These are phyloP conservation scores for Grus americana DNA, from an alignment of 2,113 vertebrate genomes.

Conservation along the genomic window DNA sequence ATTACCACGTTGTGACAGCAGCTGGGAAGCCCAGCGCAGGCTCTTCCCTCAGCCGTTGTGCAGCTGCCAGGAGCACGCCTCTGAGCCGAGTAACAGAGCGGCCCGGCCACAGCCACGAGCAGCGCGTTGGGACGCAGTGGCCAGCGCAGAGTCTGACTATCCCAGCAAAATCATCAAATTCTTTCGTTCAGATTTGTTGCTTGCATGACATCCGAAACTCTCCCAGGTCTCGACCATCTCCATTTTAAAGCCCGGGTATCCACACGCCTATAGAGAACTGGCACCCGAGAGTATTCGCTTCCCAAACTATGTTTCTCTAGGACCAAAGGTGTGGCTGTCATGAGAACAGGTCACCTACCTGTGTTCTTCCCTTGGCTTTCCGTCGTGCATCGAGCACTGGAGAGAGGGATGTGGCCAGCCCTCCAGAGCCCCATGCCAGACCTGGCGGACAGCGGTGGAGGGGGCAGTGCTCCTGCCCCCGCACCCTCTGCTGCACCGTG, in stretches of 20 bases:
- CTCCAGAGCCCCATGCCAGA: neutral
- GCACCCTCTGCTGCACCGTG: fast-evolving
- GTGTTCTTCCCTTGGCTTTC: neutral
- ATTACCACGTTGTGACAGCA: slow-evolving; percentile 17
- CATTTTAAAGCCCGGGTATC: neutral
- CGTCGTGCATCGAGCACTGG: neutral
- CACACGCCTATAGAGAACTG: neutral
- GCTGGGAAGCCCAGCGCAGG: neutral
- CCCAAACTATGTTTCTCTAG: neutral
- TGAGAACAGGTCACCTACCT: neutral
- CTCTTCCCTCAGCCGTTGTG: neutral
- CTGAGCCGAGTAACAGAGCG: neutral
- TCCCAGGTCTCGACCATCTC: neutral
- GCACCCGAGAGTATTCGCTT: neutral
- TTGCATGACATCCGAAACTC: neutral
- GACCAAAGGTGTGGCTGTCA: neutral
- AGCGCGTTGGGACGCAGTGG: fast-evolving
- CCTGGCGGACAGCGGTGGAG: fast-evolving
- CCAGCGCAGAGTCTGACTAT: fast-evolving
- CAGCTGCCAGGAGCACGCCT: neutral
- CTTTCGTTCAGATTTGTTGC: neutral
- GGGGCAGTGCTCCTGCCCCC: neutral
- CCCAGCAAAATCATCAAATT: neutral
- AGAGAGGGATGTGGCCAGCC: neutral
- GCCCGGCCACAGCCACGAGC: neutral